A percentile compares a stretch with the other conserved stretches of the same genome.
Conservation (phyloP, 1,140 invertebrate species). For the Leptinotarsa lineolata region DNA sequence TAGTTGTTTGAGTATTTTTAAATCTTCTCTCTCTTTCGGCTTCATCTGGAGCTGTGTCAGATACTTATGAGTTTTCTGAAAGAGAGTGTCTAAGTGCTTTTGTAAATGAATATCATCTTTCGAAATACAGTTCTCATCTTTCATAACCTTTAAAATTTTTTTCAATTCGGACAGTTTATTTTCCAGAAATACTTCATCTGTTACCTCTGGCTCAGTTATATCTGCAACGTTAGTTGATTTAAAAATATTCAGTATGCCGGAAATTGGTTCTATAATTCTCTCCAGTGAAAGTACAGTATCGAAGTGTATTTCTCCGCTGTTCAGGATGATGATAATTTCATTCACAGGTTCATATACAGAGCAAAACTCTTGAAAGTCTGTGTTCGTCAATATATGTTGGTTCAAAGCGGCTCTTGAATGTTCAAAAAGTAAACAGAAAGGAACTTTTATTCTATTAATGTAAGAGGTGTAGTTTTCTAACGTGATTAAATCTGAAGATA, state of each 20-base stretch:
- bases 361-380: slow-evolving; percentile 11
- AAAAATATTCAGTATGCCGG: background rate
- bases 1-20: slow-evolving; percentile 7
- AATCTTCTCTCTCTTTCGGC: slow-evolving; percentile 1
- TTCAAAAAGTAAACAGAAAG: background rate
- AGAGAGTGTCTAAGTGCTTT: background rate
- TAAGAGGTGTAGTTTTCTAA: background rate
- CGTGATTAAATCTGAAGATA: background rate
- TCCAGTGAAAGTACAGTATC: slow-evolving; percentile 12
- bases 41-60: background rate
- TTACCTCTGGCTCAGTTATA: background rate
- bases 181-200: background rate
- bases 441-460: background rate
- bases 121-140: background rate
- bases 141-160: background rate
- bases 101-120: background rate
- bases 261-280: slow-evolving; percentile 1
- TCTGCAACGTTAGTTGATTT: background rate
- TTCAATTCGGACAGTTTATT: background rate
- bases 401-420: background rate
- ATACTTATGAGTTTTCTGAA: background rate
- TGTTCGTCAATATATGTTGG: background rate
- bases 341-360: slow-evolving; percentile 15
- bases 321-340: slow-evolving; percentile 19
- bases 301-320: background rate